Percentiles rank a stretch among this genome's conserved stretches.
Evolutionary conservation across 2,888 invertebrate genomes (phyloP).

Genomic region (Noctua pronuba): DNA sequence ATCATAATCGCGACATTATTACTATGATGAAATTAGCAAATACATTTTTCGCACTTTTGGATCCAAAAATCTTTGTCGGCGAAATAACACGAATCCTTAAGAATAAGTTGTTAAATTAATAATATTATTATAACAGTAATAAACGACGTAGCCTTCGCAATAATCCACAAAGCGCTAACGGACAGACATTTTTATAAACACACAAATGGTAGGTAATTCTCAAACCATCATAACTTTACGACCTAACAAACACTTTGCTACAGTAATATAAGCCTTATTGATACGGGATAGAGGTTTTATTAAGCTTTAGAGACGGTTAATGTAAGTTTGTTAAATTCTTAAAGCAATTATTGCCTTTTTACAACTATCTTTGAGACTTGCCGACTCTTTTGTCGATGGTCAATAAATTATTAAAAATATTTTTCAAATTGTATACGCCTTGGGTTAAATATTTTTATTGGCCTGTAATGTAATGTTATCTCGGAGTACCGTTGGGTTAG

Average conservation of each 20-base stretch:
- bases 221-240: constrained; percentile 46
- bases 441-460: constrained; percentile 76
- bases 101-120: constrained; percentile 48
- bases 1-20: neutral
- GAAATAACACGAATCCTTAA: constrained; percentile 3
- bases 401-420: constrained; percentile 77
- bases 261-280: constrained; percentile 50
- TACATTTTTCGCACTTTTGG: neutral
- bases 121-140: constrained; percentile 58
- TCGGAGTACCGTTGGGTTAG: constrained; percentile 72
- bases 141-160: constrained; percentile 49
- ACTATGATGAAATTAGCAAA: neutral
- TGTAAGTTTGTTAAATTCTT: constrained; percentile 57
- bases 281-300: neutral
- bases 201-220: constrained; percentile 70
- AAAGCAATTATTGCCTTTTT: constrained; percentile 81
- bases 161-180: constrained; percentile 64
- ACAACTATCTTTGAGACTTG: constrained; percentile 76
- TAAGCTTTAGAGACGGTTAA: constrained; percentile 27
- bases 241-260: neutral
- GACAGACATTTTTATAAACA: constrained; percentile 58
- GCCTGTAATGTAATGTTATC: constrained; percentile 66
- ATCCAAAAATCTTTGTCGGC: constrained; percentile 3
- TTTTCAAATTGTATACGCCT: constrained; percentile 64
- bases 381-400: constrained; percentile 77